Evolutionary conservation across 2,113 vertebrate species (phyloP), one percentile per base, ranked within the genome.

Genomic region (Lycocorax pyrrhopterus): DNA sequence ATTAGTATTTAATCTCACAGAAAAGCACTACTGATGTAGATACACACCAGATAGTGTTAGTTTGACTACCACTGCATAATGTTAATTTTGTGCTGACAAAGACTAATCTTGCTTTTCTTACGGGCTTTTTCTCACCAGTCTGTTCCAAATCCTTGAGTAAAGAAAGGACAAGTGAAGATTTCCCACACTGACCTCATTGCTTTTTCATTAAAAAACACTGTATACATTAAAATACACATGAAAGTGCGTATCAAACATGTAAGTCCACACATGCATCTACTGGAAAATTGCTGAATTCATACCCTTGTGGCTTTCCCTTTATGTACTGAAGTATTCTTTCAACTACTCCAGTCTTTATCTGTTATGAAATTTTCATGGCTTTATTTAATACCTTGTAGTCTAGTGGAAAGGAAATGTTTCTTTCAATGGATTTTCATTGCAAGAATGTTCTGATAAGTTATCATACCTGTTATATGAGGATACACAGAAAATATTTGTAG

Each of bases 341-440:
- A 95, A 69, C 64, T 78, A 90, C 7, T 86, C 43, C 35, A 75
- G 73, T 85, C 77, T 95, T 87, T 85, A 95, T 80, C 86, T 79
- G 68, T 85, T 87, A 95, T 76, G 90, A 91, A 68, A 87, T 89
- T 90, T 90, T 84, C 95, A 82, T 83, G 67, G 68, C 39, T 89
- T 96, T 89, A 78, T 77, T 95, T 87, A 93, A 94, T 60, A 95
- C 53, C 78, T 84, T 6, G 4, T n/a, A 93, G 84, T 84, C 62
- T 89, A 84, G 73, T 80, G 66, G 78, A 95, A 96, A 97, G 91
- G 60, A 93, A 94, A 94, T 32, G 51, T 95, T 92, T 96, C 93
- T 91, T 90, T 96, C 33, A 73, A 72, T 81, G 49, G 92, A 92
- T 95, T 96, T 96, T 96, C 90, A 94, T 96, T 96, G 93, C 75